A percentile compares a stretch with the other conserved stretches of the same genome.
Evolutionary conservation across 2,888 invertebrate species (phyloP).

Genomic region (Tillus elongatus): DNA sequence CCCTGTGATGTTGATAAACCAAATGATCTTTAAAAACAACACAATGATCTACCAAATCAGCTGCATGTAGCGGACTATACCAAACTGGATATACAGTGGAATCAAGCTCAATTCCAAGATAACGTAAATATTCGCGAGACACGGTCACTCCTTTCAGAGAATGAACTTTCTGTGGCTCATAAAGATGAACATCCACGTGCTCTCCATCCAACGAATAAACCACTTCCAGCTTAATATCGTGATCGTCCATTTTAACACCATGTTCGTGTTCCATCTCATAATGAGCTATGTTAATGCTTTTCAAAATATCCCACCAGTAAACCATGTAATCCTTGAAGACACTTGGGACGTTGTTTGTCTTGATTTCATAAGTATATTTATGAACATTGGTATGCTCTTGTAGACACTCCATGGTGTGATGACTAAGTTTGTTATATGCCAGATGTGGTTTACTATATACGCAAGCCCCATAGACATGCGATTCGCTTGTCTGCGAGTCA

Average conservation of each 20-base stretch:
- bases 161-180: too few species aligned
- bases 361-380: slow-evolving; percentile 31
- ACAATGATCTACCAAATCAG: slow-evolving; percentile 30
- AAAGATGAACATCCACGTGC: slow-evolving; percentile 26
- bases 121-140: slow-evolving; percentile 23
- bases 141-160: slow-evolving; percentile 25
- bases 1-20: slow-evolving; percentile 21
- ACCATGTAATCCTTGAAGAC: slow-evolving; percentile 21
- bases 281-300: slow-evolving; percentile 15
- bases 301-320: slow-evolving; percentile 20
- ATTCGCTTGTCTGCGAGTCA: slow-evolving; percentile 32
- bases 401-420: slow-evolving; percentile 24
- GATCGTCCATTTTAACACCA: slow-evolving; percentile 22
- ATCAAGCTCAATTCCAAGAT: slow-evolving; percentile 20
- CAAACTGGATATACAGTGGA: slow-evolving; percentile 26
- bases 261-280: slow-evolving; percentile 16
- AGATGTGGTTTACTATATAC: slow-evolving; percentile 22
- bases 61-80: slow-evolving; percentile 23
- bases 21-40: slow-evolving; percentile 25
- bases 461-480: slow-evolving; percentile 25
- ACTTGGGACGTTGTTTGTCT: slow-evolving; percentile 28
- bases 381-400: slow-evolving; percentile 32
- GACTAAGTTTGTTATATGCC: slow-evolving; percentile 23
- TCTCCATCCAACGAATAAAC: slow-evolving; percentile 26
- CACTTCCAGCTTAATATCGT: slow-evolving; percentile 24